Conservation (phyloP, 2,888 invertebrate species). For the Oscheius myriophilus region DNA sequence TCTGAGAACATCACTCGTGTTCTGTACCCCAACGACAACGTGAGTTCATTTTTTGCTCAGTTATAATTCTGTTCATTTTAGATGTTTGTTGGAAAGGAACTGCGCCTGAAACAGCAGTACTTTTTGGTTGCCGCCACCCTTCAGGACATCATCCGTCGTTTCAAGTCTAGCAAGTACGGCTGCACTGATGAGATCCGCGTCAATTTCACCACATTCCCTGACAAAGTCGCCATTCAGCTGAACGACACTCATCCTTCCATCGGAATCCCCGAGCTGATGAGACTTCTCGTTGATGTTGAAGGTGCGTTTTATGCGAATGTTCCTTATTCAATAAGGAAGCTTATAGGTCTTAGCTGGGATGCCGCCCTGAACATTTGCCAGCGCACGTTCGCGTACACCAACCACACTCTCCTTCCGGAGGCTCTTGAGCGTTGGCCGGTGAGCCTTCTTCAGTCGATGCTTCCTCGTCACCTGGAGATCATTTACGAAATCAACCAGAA, state of each 20-base stretch:
- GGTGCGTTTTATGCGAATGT: slow-evolving; percentile 72
- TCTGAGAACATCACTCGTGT: slow-evolving; percentile 98
- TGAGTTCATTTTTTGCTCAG: slow-evolving; percentile 21
- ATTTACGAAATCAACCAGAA: slow-evolving; percentile 93
- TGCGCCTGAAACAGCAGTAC: slow-evolving; percentile 97
- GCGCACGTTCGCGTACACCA: slow-evolving; percentile 94
- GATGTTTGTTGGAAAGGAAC: slow-evolving; percentile 97
- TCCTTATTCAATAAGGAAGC: background rate
- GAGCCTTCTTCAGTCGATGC: slow-evolving; percentile 85
- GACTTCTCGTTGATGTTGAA: slow-evolving; percentile 91
- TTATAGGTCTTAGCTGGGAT: slow-evolving; percentile 81
- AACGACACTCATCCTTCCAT: slow-evolving; percentile 98
- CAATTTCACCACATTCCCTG: slow-evolving; percentile 87
- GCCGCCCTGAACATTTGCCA: slow-evolving; percentile 74
- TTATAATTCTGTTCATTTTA: slow-evolving; percentile 26
- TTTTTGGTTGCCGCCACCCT: slow-evolving; percentile 98
- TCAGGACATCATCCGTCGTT: slow-evolving; percentile 91
- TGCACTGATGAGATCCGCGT: slow-evolving; percentile 84
- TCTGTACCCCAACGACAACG: slow-evolving; percentile 96
- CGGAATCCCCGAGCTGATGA: slow-evolving; percentile 95
- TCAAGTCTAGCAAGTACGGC: slow-evolving; percentile 93
- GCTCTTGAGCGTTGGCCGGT: slow-evolving; percentile 80
- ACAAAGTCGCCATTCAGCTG: slow-evolving; percentile 93
- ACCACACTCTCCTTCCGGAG: slow-evolving; percentile 99
- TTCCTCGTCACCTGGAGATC: slow-evolving; percentile 95